phyloP scores from a whole-genome alignment of 2,888 invertebrate species.

The Aporophyla lueneburgensis region DNA sequence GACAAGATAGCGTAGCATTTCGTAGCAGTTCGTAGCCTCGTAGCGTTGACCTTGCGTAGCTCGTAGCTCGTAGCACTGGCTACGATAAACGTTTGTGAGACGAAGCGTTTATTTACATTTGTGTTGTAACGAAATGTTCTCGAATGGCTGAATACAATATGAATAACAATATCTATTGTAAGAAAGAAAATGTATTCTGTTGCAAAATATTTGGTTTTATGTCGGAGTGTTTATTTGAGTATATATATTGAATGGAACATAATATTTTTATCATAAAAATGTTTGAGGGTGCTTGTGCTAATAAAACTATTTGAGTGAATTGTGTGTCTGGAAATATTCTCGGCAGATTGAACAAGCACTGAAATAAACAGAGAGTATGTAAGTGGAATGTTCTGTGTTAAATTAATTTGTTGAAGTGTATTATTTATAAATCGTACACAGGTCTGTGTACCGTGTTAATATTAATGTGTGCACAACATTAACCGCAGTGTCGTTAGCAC shows the following conservation, averaged over 20 bases:
- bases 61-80: constrained; percentile 44
- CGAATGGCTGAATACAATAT: constrained; percentile 53
- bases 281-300: constrained; percentile 1
- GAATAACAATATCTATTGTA: constrained; percentile 55
- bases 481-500: constrained; percentile 62
- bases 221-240: constrained; percentile 46
- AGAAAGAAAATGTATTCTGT: constrained; percentile 49
- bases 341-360: not conserved
- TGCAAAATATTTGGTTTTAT: constrained; percentile 51
- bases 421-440: constrained; percentile 49
- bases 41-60: constrained; percentile 54
- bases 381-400: constrained; percentile 14
- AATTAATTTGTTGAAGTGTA: constrained; percentile 45
- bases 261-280: constrained; percentile 39
- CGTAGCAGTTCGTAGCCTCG: constrained; percentile 40
- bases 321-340: not conserved
- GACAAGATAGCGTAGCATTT: constrained; percentile 32
- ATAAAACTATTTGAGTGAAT: constrained; percentile 12
- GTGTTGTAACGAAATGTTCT: constrained; percentile 50
- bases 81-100: constrained; percentile 47
- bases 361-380: constrained; percentile 10
- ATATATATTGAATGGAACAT: constrained; percentile 38
- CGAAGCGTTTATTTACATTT: constrained; percentile 52
- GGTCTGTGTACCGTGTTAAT: constrained; percentile 49
- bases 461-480: constrained; percentile 63